These are phyloP conservation scores for Clamator glandarius DNA, from an alignment of 2,797 vertebrate species.

Conservation along the genomic window DNA sequence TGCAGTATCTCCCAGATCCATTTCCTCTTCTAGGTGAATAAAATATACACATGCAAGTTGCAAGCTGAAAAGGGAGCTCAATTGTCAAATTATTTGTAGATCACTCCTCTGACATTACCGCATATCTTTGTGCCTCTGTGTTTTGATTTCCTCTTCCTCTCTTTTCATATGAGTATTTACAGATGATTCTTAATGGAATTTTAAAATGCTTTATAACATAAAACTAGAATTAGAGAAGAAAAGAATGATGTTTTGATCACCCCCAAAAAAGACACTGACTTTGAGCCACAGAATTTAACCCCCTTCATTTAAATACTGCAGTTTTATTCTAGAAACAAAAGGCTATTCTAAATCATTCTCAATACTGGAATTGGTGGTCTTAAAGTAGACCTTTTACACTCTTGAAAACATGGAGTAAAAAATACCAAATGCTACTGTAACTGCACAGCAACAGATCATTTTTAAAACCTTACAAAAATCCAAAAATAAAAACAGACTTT, in stretches of 20 bases:
- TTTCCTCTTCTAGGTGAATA: neutral
- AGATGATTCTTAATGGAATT: neutral
- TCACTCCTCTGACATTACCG: neutral
- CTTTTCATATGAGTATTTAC: neutral
- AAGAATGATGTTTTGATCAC: neutral
- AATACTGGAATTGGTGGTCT: neutral
- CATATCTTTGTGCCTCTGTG: neutral
- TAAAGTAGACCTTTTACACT: neutral
- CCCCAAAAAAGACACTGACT: neutral
- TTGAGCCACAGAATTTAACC: neutral
- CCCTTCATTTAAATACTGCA: neutral
- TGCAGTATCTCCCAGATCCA: neutral
- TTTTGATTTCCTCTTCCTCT: neutral
- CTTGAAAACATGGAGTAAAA: neutral
- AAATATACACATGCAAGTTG: neutral
- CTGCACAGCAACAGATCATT: neutral
- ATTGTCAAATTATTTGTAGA: neutral
- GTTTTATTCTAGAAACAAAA: neutral
- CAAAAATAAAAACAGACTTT: neutral
- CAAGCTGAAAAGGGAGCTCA: neutral
- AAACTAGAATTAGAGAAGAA: neutral
- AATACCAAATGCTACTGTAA: neutral
- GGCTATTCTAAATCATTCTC: neutral
- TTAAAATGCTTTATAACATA: neutral
- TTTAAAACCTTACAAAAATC: neutral